Base-by-base conservation (phyloP, 2,113 vertebrate genomes). In the Nothobranchius furzeri region DNA sequence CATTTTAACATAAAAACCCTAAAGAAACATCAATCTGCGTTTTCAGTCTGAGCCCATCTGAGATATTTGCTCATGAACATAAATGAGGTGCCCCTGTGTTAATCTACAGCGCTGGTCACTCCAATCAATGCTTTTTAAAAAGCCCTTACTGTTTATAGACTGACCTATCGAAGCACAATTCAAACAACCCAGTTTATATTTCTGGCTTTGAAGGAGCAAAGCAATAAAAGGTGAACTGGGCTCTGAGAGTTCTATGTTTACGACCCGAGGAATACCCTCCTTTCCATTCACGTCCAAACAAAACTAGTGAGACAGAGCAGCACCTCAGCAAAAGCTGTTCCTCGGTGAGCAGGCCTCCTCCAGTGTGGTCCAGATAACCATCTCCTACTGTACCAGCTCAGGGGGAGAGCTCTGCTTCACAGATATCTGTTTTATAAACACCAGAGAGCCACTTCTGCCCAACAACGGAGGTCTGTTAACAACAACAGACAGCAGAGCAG, bases 241-340 rank as follows among this genome's bases (percentile, higher is more conserved):
- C 57, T 67, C 55, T 12, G 45, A 52, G 45, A 69, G 54, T 6
- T 20, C 40, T 43, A 69, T 79, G 77, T 85, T 85, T 87, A 88
- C 79, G 74, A 73, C 73, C 43, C 36, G 60, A 25, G 64, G 60
- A 80, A 77, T 78, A 77, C 83, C 78, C 78, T 79, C 75, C 64
- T 78, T 88, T 89, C 75, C 61, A 60, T 83, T 84, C 76, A 83
- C 62, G 89, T 90, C 89, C 73, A 90, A 90, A 90, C 89, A 90
- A 82, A 87, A 80, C 70, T 43, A 70, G 75, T 89, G 89, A 90
- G 68, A 85, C 76, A 88, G 82, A 75, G 82, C 89, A 88, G 88
- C 61, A 0, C 76, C 52, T 3, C 55, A 24, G 36, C 77, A 81
- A 81, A 79, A 83, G 78, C 79, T 76, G 78, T 79, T 81, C 51